Evolutionary conservation across 2,888 invertebrate species (phyloP), one percentile per base, ranked within the genome.

Genomic region (Parapristionchus giblindavisi): DNA sequence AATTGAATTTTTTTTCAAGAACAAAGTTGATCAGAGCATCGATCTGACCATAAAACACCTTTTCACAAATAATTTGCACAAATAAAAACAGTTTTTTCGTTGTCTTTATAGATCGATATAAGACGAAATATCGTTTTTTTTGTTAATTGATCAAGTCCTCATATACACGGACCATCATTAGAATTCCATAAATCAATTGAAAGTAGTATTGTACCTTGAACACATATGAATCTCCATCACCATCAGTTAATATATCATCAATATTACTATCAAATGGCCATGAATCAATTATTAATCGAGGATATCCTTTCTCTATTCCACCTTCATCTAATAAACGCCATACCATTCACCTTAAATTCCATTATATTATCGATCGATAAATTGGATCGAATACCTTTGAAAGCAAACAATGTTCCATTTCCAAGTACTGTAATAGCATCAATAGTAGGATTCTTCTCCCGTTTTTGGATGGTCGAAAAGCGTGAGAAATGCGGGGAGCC

Each of bases 181-280:
- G n/a, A n/a, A n/a, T n/a, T n/a, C n/a, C n/a, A n/a, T n/a, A n/a
- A n/a, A n/a, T n/a, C n/a, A n/a, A n/a, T n/a, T n/a, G n/a, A n/a
- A n/a, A n/a, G n/a, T n/a, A n/a, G n/a, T n/a, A n/a, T n/a, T n/a
- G n/a, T n/a, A 91, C 96, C 91, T 96, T 96, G 91, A 98, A 97
- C 91, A 98, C 95, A 90, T 95, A 98, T 0, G 95, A 95, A 90
- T 95, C 96, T 82, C 96, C 96, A 88, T 96, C 95, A 89, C 94
- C 94, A 71, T 88, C 88, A 8, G 84, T 85, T 88, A 97, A 94
- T 8, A 96, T 95, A 2, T 96, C 95, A 89, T 98, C 94, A 66
- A 98, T 92, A 88, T 94, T 92, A 74, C 93, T 93, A 27, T 94
- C 93, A 72, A 98, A 90, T n/a, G 85, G 85, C 88, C 89, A 91